Base-by-base conservation (phyloP, 2,888 invertebrate genomes). In the Euzophera pinguis region DNA sequence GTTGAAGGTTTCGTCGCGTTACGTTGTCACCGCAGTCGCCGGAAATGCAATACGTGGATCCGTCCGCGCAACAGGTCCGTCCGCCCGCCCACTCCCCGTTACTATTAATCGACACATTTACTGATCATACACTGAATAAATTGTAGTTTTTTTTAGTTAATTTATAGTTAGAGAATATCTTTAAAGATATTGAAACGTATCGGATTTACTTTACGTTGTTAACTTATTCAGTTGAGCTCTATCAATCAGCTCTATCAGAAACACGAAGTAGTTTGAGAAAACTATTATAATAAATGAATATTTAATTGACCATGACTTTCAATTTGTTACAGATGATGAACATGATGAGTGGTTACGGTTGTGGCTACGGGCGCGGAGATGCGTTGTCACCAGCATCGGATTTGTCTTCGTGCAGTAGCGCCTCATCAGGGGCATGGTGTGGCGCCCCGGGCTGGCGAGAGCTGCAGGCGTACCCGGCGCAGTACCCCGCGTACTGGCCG, bases 21-120 rank as follows among this genome's bases (percentile, higher is more conserved):
- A 73, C 79, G 83, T 81, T 86, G 87, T 88, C 87, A 84, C 84
- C 84, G 73, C 75, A 63, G 70, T 73, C 77, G 62, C 84, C 84
- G 86, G 87, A 87, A 78, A 88, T 89, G 88, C 89, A 88, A 78
- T 90, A 88, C 85, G 81, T 84, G 77, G 88, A 89, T 74, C 84
- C 89, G 84, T 88, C 89, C 78, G 84, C 87, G 72, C 86, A 86
- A 83, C 86, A 87, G 89, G 86, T 88, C 75, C 73, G 86, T 85
- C 80, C 85, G 81, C 84, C 82, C 84, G 80, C 81, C 81, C 75
- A 73, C 72, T 58, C 68, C 67, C 64, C 64, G 55, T 52, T 61
- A 56, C 69, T 71, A 71, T 71, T 73, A 68, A 64, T 67, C 59
- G 58, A 62, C 60, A 52, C 53, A 3, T 68, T 71, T 67, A 35